These are phyloP conservation scores for Netelia melanura DNA, from an alignment of 2,888 invertebrate species.

Conservation along the genomic window DNA sequence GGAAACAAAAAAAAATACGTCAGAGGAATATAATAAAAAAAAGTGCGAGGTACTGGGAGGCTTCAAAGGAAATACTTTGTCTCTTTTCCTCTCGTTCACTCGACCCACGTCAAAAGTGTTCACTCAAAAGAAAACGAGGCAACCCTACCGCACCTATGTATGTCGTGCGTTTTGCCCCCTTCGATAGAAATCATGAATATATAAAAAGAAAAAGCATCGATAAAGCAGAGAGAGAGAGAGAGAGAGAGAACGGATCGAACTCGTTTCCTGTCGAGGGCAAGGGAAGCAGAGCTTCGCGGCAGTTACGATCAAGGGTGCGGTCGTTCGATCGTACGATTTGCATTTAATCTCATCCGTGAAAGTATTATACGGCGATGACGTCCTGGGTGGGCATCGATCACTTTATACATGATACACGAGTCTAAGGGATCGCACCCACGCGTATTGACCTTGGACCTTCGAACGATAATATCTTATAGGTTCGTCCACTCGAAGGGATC, in stretches of 20 bases:
- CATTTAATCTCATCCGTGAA: slow-evolving; percentile 4
- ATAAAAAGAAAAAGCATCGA: not conserved
- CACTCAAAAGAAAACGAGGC: slow-evolving; percentile 52
- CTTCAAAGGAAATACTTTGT: slow-evolving; percentile 50
- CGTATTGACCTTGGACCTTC: not conserved
- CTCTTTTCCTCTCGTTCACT: slow-evolving; percentile 8
- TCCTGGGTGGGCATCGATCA: slow-evolving; percentile 8
- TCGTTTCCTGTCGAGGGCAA: not conserved
- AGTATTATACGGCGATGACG: slow-evolving; percentile 2
- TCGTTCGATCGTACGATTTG: slow-evolving; percentile 7
- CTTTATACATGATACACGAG: slow-evolving; percentile 28
- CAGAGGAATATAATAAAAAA: slow-evolving; percentile 61
- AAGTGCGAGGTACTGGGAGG: slow-evolving; percentile 45
- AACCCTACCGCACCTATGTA: slow-evolving; percentile 18
- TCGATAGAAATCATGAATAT: slow-evolving; percentile 17
- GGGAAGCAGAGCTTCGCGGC: not conserved
- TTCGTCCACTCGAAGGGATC: not conserved
- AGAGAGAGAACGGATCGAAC: not conserved
- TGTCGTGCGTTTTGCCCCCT: slow-evolving; percentile 14
- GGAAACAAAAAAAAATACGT: slow-evolving; percentile 24
- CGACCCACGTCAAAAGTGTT: slow-evolving; percentile 6
- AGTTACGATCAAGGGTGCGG: slow-evolving; percentile 38
- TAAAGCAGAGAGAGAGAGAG: not conserved
- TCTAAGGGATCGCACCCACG: slow-evolving; percentile 38
- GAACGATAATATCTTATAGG: not conserved